Evolutionary conservation across 2,888 invertebrate genomes (phyloP), one percentile per base, ranked within the genome.

Genomic region (Ferrisia virgata): DNA sequence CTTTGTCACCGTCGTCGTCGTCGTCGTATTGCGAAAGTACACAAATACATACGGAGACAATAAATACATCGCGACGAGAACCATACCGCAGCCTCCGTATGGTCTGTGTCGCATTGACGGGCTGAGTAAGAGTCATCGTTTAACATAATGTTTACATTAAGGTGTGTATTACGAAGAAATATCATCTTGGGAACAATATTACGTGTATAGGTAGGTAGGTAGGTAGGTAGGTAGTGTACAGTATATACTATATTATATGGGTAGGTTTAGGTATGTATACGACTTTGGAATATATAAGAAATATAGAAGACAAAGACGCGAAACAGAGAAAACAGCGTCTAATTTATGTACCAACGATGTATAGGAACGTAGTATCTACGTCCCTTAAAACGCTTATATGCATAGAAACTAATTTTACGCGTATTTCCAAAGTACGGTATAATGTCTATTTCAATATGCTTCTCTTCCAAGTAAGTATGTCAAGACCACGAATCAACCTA

Each of bases 401-500:
- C 4, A 28, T 64, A 76, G 72, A 76, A 76, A 76, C 72, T 36
- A 76, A 76, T 76, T 76, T 76, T 76, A 76, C 72, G 72, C 72
- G 36, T 76, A 76, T 76, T 76, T 76, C 36, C 72, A 25, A 58
- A 22, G n/a, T n/a, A n/a, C n/a, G n/a, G n/a, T n/a, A n/a, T n/a
- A n/a, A n/a, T n/a, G n/a, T n/a, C n/a, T n/a, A n/a, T n/a, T n/a
- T n/a, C n/a, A n/a, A n/a, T n/a, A n/a, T n/a, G n/a, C n/a, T n/a
- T n/a, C n/a, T n/a, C n/a, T n/a, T n/a, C n/a, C n/a, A n/a, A n/a
- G 53, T 53, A 76, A 28, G 72, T 76, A 36, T 76, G 72, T 76
- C 72, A 76, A 76, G 72, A 76, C 33, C 72, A 76, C 36, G 72
- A 76, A 76, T 22, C n/a, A n/a, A n/a, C n/a, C n/a, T n/a, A n/a